Percentiles rank a stretch among this genome's conserved stretches.
phyloP scores from a whole-genome alignment of 2,113 vertebrate species.

The Suricata suricatta region DNA sequence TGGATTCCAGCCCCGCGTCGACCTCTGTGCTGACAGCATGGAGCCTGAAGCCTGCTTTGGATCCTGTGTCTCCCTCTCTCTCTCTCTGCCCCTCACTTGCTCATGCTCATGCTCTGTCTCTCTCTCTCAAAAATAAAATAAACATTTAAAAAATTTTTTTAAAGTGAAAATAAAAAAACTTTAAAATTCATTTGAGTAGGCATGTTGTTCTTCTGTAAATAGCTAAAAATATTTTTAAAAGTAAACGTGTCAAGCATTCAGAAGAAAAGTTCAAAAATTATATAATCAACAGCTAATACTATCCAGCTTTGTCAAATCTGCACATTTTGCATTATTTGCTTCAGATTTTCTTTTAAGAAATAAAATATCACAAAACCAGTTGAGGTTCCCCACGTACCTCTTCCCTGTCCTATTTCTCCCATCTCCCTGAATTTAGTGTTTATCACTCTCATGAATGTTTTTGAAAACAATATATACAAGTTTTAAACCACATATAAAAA shows the following conservation, averaged over 20 bases:
- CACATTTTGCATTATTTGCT: constrained; percentile 29
- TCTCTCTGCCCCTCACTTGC: no score
- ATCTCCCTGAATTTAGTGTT: neutral
- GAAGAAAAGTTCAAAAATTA: neutral
- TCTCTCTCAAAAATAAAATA: no score
- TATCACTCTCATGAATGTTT: neutral
- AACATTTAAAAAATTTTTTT: no score
- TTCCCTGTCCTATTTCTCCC: neutral
- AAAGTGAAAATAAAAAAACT: no score
- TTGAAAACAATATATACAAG: neutral
- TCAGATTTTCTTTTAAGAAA: neutral
- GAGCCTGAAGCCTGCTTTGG: no score
- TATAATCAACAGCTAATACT: neutral
- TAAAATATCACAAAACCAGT: neutral
- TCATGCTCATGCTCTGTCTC: no score
- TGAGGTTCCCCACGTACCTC: neutral
- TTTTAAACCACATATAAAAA: neutral
- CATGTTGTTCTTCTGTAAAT: neutral
- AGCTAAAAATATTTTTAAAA: neutral
- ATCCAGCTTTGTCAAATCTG: neutral
- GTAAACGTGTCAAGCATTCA: constrained; percentile 12
- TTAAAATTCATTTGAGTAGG: neutral
- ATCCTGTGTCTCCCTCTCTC: no score
- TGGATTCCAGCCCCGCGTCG: no score
- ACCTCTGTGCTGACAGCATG: no score